These are phyloP conservation scores for Todus mexicanus DNA, from an alignment of 2,797 vertebrate species.

Conservation along the genomic window DNA sequence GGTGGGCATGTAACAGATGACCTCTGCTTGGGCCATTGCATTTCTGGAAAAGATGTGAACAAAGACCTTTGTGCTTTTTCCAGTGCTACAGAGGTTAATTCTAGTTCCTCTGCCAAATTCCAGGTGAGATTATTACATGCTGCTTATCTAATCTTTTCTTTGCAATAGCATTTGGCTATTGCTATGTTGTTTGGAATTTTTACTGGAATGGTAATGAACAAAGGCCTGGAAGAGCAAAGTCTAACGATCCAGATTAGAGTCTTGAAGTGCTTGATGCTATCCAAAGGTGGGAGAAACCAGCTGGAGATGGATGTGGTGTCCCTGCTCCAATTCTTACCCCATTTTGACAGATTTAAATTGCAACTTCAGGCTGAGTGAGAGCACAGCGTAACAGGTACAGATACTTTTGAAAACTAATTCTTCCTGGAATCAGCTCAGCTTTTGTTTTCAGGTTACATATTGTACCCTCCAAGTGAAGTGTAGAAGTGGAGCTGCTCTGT, in stretches of 20 bases:
- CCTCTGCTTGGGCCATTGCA: neutral
- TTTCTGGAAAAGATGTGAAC: neutral
- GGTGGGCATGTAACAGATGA: neutral
- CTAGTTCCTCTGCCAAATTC: neutral
- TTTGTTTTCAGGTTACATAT: neutral
- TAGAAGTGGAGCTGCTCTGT: neutral
- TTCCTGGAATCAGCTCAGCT: neutral
- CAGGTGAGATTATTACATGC: neutral
- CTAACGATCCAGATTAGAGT: neutral
- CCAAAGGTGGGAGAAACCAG: neutral
- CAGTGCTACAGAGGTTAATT: neutral
- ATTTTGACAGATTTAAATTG: neutral
- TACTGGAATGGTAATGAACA: neutral
- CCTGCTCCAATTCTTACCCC: neutral
- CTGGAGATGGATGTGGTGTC: neutral
- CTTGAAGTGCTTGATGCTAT: neutral
- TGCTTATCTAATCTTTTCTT: neutral
- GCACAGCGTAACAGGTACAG: neutral
- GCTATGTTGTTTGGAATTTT: neutral
- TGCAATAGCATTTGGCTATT: neutral
- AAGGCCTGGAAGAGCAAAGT: neutral
- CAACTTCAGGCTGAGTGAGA: neutral
- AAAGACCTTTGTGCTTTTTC: neutral
- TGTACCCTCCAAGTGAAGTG: neutral
- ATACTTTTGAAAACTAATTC: neutral